phyloP scores from a whole-genome alignment of 2,113 vertebrate genomes.

The Varanus komodoensis region DNA sequence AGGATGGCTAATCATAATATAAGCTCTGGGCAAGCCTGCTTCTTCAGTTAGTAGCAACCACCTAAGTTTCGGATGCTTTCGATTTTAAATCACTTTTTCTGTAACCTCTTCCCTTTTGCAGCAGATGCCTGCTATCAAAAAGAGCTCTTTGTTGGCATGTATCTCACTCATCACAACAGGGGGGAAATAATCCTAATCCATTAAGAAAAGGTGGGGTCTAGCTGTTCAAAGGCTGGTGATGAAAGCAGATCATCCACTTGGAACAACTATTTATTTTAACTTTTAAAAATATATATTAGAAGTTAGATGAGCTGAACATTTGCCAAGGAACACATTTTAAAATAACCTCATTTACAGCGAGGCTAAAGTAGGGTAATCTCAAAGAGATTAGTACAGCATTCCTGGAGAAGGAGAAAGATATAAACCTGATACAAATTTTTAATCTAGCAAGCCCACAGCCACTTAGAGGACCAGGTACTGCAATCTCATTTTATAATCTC shows the following conservation, averaged over 20 bases:
- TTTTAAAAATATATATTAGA: not conserved
- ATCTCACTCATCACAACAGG: not conserved
- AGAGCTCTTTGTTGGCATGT: not conserved
- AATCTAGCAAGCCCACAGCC: not conserved
- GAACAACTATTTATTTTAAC: not conserved
- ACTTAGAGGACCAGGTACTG: not conserved
- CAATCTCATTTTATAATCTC: not conserved
- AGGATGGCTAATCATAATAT: slow-evolving; percentile 2
- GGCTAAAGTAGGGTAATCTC: no score
- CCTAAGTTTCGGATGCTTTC: slow-evolving; percentile 3
- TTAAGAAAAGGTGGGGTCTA: slow-evolving; percentile 24
- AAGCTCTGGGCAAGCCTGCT: slow-evolving; percentile 26
- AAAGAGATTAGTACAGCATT: no score
- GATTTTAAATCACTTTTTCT: not conserved
- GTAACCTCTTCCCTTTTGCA: rapidly evolving
- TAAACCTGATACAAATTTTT: not conserved
- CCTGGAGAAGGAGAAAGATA: not conserved
- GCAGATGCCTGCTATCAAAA: rapidly evolving
- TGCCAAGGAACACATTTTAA: not conserved
- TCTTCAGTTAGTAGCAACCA: slow-evolving; percentile 22
- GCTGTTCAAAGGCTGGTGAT: not conserved
- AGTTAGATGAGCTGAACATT: not conserved
- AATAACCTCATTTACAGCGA: no score
- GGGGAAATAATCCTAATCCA: rapidly evolving
- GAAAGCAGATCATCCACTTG: not conserved